Percentiles rank a stretch among this genome's conserved stretches.
These are phyloP conservation scores for Girardinichthys multiradiatus DNA, from an alignment of 2,113 vertebrate species.

Conservation along the genomic window DNA sequence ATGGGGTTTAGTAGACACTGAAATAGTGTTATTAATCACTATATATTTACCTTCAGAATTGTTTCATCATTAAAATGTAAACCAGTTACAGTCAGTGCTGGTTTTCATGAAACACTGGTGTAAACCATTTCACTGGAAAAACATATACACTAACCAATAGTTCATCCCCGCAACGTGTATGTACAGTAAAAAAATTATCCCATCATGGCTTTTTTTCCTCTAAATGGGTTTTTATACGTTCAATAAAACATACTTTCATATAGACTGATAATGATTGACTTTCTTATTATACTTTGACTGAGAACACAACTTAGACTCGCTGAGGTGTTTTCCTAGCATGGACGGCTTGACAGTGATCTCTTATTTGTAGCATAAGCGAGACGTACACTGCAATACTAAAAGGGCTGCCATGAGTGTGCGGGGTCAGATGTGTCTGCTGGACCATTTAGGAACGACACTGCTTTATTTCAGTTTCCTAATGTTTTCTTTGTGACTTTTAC, in stretches of 20 bases:
- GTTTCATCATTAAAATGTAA: slow-evolving; percentile 1
- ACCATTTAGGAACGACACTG: background rate
- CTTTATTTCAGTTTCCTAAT: background rate
- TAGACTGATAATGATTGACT: background rate
- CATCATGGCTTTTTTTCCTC: slow-evolving; percentile 2
- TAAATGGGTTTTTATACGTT: slow-evolving; percentile 5
- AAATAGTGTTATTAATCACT: slow-evolving; percentile 12
- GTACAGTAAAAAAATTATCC: slow-evolving; percentile 41
- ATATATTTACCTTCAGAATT: slow-evolving; percentile 16
- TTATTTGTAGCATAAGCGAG: slow-evolving; percentile 19
- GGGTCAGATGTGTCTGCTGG: slow-evolving; percentile 16
- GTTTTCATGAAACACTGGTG: slow-evolving; percentile 23
- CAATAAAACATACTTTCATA: slow-evolving; percentile 5
- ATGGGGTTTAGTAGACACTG: slow-evolving; percentile 11
- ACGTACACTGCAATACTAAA: slow-evolving; percentile 32
- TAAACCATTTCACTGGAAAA: slow-evolving; percentile 41
- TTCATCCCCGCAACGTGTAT: slow-evolving; percentile 19
- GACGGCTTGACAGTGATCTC: slow-evolving; percentile 16
- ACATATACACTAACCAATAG: background rate
- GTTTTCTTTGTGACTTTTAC: slow-evolving; percentile 9
- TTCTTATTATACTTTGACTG: slow-evolving; percentile 23
- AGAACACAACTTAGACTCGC: slow-evolving; percentile 2
- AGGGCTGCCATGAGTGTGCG: background rate
- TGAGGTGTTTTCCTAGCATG: slow-evolving; percentile 7
- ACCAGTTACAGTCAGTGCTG: slow-evolving; percentile 26